Conservation (phyloP, 1,140 invertebrate genomes). For the Forficula auricularia region DNA sequence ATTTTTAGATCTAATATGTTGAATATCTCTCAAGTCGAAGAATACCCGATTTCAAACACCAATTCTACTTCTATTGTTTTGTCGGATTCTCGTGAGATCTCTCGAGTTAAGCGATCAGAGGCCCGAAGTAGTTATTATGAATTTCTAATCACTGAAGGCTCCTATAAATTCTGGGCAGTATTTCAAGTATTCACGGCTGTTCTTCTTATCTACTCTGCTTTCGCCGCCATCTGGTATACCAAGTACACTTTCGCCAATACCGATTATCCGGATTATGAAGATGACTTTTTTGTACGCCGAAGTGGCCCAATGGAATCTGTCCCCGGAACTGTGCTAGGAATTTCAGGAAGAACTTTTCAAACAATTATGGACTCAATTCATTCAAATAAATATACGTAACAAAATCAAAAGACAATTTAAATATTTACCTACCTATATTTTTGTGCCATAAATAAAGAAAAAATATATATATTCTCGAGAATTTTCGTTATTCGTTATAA, state of each 20-base stretch:
- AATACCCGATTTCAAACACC: too few relatives aligned
- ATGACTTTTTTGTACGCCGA: slow-evolving; percentile 18
- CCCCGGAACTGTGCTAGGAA: slow-evolving; percentile 17
- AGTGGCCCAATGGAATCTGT: background rate
- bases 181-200: slow-evolving; percentile 63
- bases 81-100: too few relatives aligned
- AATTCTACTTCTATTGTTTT: too few relatives aligned
- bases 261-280: slow-evolving; percentile 46
- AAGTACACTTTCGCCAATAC: slow-evolving; percentile 60
- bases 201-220: slow-evolving; percentile 59
- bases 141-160: slow-evolving; percentile 66
- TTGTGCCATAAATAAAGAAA: too few relatives aligned
- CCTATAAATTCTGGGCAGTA: slow-evolving; percentile 70
- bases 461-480: too few relatives aligned
- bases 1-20: too few relatives aligned
- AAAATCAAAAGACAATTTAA: too few relatives aligned
- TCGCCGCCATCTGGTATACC: slow-evolving; percentile 68
- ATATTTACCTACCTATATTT: too few relatives aligned
- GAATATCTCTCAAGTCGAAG: too few relatives aligned
- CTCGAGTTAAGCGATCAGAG: too few relatives aligned
- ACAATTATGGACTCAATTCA: slow-evolving; percentile 25
- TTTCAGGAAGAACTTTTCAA: slow-evolving; percentile 23
- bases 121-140: slow-evolving; percentile 46
- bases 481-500: too few relatives aligned
- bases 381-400: slow-evolving; percentile 13